Evolutionary conservation across 2,113 vertebrate genomes (phyloP).

Genomic region (Circaetus cinerascens): DNA sequence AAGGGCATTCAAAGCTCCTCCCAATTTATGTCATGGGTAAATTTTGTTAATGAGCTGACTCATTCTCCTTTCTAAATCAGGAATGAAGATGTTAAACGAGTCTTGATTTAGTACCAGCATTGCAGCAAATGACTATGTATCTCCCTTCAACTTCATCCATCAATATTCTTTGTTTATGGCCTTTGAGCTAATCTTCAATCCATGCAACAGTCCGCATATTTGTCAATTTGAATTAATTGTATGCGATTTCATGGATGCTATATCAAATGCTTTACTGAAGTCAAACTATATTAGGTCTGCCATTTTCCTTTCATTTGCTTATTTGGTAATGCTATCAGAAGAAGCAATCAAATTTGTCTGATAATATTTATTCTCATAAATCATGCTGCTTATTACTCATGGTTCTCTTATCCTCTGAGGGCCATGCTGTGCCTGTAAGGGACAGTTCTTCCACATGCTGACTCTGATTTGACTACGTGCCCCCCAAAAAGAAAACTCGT

Average conservation of each 20-base stretch:
- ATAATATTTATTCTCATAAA: constrained; percentile 35
- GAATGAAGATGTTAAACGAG: constrained; percentile 6
- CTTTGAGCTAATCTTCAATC: constrained; percentile 37
- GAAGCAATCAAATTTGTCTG: constrained; percentile 45
- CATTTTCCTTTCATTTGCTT: constrained; percentile 43
- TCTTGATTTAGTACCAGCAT: not conserved
- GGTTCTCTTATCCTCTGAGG: not conserved
- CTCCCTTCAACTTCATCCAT: constrained; percentile 8
- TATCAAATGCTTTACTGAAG: constrained; percentile 11
- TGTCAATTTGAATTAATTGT: constrained; percentile 38
- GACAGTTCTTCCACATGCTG: not conserved
- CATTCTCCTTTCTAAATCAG: not conserved
- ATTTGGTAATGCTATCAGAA: constrained; percentile 39
- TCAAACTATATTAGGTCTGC: constrained; percentile 44
- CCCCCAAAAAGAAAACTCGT: not conserved
- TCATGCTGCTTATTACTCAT: not conserved
- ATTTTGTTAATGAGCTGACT: not conserved
- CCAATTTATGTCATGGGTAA: not conserved
- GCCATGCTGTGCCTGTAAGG: not conserved
- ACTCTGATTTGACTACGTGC: not conserved
- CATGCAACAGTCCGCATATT: not conserved
- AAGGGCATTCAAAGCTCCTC: not conserved
- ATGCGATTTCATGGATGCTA: not conserved
- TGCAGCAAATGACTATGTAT: not conserved
- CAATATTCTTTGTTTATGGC: constrained; percentile 31